Percentiles rank a stretch among this genome's conserved stretches.
Conservation (phyloP, 2,113 vertebrate species). For the Acanthochromis polyacanthus region DNA sequence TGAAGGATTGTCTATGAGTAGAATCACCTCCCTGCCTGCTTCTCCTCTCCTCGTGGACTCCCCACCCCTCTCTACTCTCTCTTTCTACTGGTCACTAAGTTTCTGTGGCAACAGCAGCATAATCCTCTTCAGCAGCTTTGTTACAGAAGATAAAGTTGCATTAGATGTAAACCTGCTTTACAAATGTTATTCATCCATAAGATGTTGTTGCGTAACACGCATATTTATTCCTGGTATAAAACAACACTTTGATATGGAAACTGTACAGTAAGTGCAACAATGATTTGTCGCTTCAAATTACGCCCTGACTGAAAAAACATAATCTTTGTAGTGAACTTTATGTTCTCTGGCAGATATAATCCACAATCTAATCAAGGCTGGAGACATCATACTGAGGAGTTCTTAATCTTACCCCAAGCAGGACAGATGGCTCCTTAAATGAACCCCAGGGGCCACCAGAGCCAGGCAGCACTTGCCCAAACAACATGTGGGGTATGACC, state of each 20-base stretch:
- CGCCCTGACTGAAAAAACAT: neutral
- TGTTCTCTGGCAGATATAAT: slow-evolving; percentile 67
- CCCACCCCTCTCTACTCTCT: slow-evolving; percentile 59
- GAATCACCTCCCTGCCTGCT: slow-evolving; percentile 33
- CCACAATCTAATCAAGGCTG: slow-evolving; percentile 72
- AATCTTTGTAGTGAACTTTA: slow-evolving; percentile 61
- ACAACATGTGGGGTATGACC: slow-evolving; percentile 3
- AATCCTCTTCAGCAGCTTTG: slow-evolving; percentile 81
- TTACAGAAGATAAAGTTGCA: slow-evolving; percentile 72
- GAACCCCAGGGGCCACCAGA: slow-evolving; percentile 37
- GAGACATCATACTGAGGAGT: slow-evolving; percentile 57
- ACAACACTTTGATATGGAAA: neutral
- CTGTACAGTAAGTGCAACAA: neutral
- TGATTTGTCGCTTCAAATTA: neutral
- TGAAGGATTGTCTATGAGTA: slow-evolving; percentile 19
- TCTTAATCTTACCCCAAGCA: slow-evolving; percentile 67
- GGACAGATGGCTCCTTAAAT: slow-evolving; percentile 70
- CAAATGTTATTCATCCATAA: slow-evolving; percentile 35
- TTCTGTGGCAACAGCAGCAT: slow-evolving; percentile 68
- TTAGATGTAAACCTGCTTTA: slow-evolving; percentile 59
- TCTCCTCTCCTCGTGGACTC: slow-evolving; percentile 30
- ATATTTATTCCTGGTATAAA: neutral
- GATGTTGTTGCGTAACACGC: slow-evolving; percentile 39
- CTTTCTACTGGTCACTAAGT: slow-evolving; percentile 70
- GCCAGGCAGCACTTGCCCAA: neutral